Base-by-base conservation (phyloP, 2,797 vertebrate species). In the Hafferia zeledoni region DNA sequence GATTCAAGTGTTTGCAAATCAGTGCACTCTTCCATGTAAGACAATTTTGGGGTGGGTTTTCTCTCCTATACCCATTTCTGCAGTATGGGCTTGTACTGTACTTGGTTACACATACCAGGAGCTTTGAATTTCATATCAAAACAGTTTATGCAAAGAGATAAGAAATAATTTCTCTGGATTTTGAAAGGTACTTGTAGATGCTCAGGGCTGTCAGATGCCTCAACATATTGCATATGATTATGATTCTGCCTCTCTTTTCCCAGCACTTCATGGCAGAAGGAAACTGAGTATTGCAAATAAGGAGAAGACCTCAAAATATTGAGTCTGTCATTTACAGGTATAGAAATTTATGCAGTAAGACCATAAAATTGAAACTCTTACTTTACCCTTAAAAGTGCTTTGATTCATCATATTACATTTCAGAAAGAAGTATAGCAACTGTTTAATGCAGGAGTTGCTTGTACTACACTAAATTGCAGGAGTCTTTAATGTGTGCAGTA, bases 321-420 rank as follows among this genome's bases (percentile, higher is more conserved):
- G 56, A 89, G 71, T 24, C 61, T 72, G 56, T 64, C 79, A 93
- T 87, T 92, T 89, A 85, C 53, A 93, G 56, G 44, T 82, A 71
- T 53, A 74, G 11, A 71, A 75, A 90, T 79, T 90, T 87, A 82
- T 75, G 31, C 27, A 61, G 56, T 43, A 89, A 87, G 53, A 64
- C 8, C 5, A 2, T 55, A 77, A 84, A 90, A 74, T 5, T 35
- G 33, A 93, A 94, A 83, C 31, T 28, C 44, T 46, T 69, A 68
- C 76, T 94, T 60, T 56, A 78, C 17, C n/a, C 49, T 57, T 80
- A 87, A 93, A 90, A 53, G 44, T 89, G 31, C 18, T 87, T 89
- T 87, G 47, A 60, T 87, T 89, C 60, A 85, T 70, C 35, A 46
- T 17, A 33, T 14, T 43, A 31, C n/a, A 49, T 33, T 76, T 71